Conservation (phyloP, 2,113 vertebrate genomes). For the Suncus etruscus region DNA sequence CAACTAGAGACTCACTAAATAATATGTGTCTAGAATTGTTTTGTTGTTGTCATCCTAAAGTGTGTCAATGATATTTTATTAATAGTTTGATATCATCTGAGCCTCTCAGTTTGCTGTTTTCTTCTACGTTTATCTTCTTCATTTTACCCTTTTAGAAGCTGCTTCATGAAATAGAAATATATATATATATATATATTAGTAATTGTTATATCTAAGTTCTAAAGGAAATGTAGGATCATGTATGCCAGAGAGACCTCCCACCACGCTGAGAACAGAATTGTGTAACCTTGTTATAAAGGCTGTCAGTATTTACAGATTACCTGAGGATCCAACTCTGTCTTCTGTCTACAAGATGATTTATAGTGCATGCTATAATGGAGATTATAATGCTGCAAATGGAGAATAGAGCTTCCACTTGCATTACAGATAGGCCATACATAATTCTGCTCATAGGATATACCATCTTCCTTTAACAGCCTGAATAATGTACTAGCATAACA, state of each 20-base stretch:
- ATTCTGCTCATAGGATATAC: conserved; percentile 31
- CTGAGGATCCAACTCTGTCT: conserved; percentile 7
- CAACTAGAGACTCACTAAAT: not conserved
- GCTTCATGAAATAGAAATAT: not conserved
- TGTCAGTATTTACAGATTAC: conserved; percentile 44
- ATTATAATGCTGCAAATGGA: conserved; percentile 41
- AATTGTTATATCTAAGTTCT: not conserved
- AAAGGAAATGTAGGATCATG: not conserved
- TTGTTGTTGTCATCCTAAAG: not conserved
- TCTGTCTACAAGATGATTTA: conserved; percentile 38
- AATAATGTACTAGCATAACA: conserved; percentile 66
- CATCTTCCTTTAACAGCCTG: conserved; percentile 35
- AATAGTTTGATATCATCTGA: not conserved
- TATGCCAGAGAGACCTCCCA: not conserved
- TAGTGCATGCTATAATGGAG: not conserved
- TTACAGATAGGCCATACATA: conserved; percentile 18
- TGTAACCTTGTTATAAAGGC: conserved; percentile 25
- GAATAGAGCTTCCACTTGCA: conserved; percentile 36
- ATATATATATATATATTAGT: conserved; percentile 59
- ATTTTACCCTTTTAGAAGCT: not conserved
- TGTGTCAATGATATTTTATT: not conserved
- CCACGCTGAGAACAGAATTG: not conserved
- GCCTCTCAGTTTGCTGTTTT: not conserved
- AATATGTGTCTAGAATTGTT: too few relatives aligned
- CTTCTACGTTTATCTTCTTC: not conserved